Percentiles rank a stretch among this genome's conserved stretches.
phyloP scores from a whole-genome alignment of 2,888 invertebrate genomes.

The Acanthoscelides obtectus region DNA sequence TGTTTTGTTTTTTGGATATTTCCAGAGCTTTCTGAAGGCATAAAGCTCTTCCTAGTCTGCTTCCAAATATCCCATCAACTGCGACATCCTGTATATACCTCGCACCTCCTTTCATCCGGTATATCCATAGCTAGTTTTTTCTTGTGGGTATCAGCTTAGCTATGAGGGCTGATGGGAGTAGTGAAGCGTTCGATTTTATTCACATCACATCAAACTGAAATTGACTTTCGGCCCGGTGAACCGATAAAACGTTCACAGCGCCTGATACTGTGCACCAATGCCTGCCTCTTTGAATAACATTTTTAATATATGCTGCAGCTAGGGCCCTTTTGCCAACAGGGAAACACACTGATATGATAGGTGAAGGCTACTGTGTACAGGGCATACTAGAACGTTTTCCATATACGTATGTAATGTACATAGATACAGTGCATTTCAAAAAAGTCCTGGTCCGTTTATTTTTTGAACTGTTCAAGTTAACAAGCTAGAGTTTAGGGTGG shows the following conservation, averaged over 20 bases:
- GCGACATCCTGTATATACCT: neutral
- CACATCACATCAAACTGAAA: constrained; percentile 47
- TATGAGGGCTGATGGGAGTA: constrained; percentile 39
- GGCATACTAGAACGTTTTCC: no score
- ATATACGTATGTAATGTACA: no score
- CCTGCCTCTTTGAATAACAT: neutral
- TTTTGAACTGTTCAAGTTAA: no score
- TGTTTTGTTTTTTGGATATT: no score
- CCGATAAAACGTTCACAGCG: constrained; percentile 40
- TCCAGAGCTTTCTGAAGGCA: no score
- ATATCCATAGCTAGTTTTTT: neutral
- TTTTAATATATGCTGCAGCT: neutral
- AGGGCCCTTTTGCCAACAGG: neutral
- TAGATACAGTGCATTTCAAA: no score
- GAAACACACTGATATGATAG: neutral
- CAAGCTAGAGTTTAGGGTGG: no score
- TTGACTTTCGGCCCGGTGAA: constrained; percentile 46
- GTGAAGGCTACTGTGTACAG: neutral
- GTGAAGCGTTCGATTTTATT: constrained; percentile 44
- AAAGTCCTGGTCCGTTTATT: no score
- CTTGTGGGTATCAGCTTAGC: constrained; percentile 30
- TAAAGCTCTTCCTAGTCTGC: no score
- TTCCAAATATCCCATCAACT: no score
- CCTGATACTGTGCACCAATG: constrained; percentile 3
- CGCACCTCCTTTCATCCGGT: neutral